Conservation (phyloP, 2,888 invertebrate genomes). For the Synanthedon formicaeformis region DNA sequence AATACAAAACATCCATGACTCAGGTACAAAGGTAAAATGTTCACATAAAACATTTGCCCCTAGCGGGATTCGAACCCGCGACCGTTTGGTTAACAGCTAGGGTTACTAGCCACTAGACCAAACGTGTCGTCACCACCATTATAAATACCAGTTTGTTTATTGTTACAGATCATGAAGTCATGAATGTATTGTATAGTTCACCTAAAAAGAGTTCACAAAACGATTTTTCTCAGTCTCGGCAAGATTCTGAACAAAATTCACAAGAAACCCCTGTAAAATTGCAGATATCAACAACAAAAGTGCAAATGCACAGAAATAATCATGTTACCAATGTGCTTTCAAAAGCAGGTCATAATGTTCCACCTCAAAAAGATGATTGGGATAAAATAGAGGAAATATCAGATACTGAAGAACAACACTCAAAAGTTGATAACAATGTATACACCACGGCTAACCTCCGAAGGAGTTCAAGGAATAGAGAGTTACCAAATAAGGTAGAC, state of each 20-base stretch:
- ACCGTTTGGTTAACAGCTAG: no score
- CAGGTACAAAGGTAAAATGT: no score
- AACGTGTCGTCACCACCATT: no score
- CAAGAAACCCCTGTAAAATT: constrained; percentile 22
- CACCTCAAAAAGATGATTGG: constrained; percentile 48
- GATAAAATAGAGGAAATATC: constrained; percentile 52
- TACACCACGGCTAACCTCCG: constrained; percentile 39
- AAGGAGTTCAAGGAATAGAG: constrained; percentile 47
- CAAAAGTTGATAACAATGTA: constrained; percentile 29
- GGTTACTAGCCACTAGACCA: no score
- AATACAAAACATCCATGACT: no score
- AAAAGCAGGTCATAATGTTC: constrained; percentile 23
- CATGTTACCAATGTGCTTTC: constrained; percentile 22
- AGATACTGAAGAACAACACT: constrained; percentile 25
- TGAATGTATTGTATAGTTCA: not conserved
- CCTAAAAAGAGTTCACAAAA: constrained; percentile 36
- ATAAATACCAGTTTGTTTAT: not conserved
- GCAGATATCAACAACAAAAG: constrained; percentile 31
- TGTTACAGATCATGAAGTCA: not conserved
- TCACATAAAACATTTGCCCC: no score
- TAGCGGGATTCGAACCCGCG: no score
- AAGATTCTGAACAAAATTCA: constrained; percentile 28
- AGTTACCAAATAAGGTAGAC: constrained; percentile 17
- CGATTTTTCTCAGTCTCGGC: constrained; percentile 49
- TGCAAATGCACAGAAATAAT: constrained; percentile 33